Evolutionary conservation across 2,888 invertebrate species (phyloP).

Genomic region (Branchinecta sandiegonensis): DNA sequence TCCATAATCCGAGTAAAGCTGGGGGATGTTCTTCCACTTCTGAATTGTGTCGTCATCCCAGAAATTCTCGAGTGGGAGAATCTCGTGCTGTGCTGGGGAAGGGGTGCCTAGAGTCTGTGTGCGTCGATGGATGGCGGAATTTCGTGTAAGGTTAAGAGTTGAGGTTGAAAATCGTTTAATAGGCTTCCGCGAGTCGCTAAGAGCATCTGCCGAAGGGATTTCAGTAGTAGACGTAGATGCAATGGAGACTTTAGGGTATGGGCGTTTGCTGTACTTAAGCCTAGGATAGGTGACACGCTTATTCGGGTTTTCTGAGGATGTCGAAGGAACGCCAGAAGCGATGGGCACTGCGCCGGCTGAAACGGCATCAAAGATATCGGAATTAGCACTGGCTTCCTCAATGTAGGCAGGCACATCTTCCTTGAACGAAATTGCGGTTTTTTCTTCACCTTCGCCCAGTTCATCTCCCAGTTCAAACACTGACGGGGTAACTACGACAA

Average conservation of each 20-base stretch:
- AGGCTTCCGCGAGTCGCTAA: neutral
- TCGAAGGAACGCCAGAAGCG: neutral
- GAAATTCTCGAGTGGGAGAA: neutral
- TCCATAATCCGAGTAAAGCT: conserved; percentile 7
- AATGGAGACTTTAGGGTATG: neutral
- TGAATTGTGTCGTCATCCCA: conserved; percentile 14
- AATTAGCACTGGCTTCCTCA: too few species aligned
- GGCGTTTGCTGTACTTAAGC: neutral
- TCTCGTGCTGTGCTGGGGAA: conserved; percentile 3
- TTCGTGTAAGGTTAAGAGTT: neutral
- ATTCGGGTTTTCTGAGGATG: neutral
- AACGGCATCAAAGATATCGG: neutral
- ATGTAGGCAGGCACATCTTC: too few species aligned
- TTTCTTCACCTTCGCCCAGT: neutral
- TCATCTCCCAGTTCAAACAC: neutral
- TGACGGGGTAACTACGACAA: too few species aligned
- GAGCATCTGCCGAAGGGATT: neutral
- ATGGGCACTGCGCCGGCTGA: neutral
- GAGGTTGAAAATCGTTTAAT: neutral
- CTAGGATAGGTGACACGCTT: neutral
- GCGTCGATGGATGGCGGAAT: neutral
- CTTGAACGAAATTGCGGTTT: neutral
- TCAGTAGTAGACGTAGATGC: neutral
- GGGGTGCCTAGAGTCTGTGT: neutral
- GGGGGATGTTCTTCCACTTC: neutral